Evolutionary conservation across 2,797 vertebrate species (phyloP).

Genomic region (Rhyacichthys aspro): DNA sequence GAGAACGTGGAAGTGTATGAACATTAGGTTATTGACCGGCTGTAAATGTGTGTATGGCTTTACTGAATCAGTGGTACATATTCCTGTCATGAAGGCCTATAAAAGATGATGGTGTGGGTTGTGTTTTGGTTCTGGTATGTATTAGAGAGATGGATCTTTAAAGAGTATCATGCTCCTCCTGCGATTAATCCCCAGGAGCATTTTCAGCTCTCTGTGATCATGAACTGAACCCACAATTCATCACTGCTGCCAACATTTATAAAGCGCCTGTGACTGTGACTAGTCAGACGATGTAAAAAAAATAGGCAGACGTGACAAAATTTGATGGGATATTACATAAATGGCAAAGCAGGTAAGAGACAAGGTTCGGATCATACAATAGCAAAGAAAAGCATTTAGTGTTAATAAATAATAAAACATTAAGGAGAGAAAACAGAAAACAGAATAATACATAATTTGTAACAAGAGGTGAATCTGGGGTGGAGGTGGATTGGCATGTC

Average conservation of each 20-base stretch:
- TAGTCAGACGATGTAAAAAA: constrained; percentile 22
- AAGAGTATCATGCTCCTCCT: constrained; percentile 36
- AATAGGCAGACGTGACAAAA: constrained; percentile 21
- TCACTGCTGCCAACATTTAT: constrained; percentile 55
- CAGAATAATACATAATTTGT: too few relatives aligned
- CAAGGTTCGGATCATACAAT: neutral
- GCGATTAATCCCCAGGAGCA: constrained; percentile 64
- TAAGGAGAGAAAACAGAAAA: too few relatives aligned
- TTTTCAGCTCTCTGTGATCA: constrained; percentile 53
- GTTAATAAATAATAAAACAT: neutral
- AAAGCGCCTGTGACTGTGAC: constrained; percentile 34
- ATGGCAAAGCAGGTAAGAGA: neutral
- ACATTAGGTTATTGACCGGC: constrained; percentile 22
- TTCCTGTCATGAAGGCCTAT: constrained; percentile 38
- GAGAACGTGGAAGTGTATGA: constrained; percentile 2
- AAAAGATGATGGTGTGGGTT: constrained; percentile 21
- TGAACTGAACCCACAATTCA: constrained; percentile 59
- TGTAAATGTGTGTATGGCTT: constrained; percentile 21
- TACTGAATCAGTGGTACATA: constrained; percentile 9
- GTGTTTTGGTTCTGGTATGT: constrained; percentile 34
- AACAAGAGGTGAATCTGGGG: too few relatives aligned
- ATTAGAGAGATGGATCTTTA: constrained; percentile 60
- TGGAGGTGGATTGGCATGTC: too few relatives aligned
- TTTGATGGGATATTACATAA: neutral
- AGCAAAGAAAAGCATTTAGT: neutral